Conservation (phyloP, 2,113 vertebrate genomes). For the Heterochromis multidens region DNA sequence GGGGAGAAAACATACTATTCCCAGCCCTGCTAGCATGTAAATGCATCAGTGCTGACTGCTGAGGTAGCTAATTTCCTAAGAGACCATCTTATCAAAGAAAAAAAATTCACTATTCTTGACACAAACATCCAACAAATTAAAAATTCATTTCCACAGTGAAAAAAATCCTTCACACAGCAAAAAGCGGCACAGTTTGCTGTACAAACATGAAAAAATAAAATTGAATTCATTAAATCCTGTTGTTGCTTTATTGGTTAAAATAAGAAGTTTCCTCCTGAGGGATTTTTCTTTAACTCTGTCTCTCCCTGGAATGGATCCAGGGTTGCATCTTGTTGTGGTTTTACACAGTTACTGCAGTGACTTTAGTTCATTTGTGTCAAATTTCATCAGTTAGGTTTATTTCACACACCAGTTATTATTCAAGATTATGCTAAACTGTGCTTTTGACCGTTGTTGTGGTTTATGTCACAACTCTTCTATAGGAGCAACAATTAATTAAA, state of each 20-base stretch:
- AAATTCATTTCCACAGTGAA: not conserved
- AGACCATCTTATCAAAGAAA: not conserved
- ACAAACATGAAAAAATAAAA: not conserved
- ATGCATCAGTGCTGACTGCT: not conserved
- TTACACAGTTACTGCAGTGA: not conserved
- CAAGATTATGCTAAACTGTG: not conserved
- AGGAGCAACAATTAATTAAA: not conserved
- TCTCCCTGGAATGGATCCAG: not conserved
- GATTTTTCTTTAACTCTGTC: not conserved
- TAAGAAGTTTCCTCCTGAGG: not conserved
- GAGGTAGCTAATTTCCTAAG: not conserved
- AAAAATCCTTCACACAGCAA: not conserved
- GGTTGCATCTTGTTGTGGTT: not conserved
- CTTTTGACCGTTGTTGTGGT: not conserved
- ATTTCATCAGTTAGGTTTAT: not conserved
- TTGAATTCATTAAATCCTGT: not conserved
- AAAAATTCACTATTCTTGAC: not conserved
- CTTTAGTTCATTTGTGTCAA: not conserved
- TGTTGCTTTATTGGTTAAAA: not conserved
- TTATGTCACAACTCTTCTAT: not conserved
- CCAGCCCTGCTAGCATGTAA: not conserved
- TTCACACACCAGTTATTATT: not conserved
- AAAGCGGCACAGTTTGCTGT: rapidly evolving
- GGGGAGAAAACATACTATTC: not conserved
- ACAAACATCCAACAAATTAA: not conserved